phyloP scores from a whole-genome alignment of 2,797 vertebrate species.

The Sebastes reedi region DNA sequence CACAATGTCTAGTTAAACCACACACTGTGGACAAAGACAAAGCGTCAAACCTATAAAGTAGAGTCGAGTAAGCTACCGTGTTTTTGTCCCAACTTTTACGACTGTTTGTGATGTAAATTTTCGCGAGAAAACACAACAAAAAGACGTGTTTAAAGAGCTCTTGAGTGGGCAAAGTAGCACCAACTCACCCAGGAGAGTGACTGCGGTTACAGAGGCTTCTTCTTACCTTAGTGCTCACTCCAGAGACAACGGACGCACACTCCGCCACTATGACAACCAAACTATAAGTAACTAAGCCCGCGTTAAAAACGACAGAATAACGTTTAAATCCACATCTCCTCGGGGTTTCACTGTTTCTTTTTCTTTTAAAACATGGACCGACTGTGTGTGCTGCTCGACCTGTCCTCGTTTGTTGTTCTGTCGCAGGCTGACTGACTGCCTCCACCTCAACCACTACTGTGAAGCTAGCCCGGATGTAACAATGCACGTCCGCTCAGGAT shows the following conservation, averaged over 20 bases:
- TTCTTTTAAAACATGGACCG: slow-evolving; percentile 24
- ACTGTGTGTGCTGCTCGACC: slow-evolving; percentile 8
- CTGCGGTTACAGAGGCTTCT: not conserved
- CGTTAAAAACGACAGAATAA: not conserved
- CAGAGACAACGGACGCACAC: slow-evolving; percentile 65
- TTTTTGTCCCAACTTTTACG: slow-evolving; percentile 57
- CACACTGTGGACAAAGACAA: slow-evolving; percentile 75
- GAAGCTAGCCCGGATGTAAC: not conserved
- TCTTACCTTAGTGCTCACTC: slow-evolving; percentile 84
- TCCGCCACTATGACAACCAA: slow-evolving; percentile 1
- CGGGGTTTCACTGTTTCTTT: not conserved
- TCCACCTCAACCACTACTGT: slow-evolving; percentile 50
- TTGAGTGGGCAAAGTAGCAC: slow-evolving; percentile 8
- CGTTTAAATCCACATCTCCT: slow-evolving; percentile 42
- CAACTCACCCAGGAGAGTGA: slow-evolving; percentile 62
- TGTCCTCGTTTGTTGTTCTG: slow-evolving; percentile 70
- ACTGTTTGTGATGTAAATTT: not conserved
- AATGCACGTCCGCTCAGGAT: not conserved
- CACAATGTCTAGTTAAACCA: slow-evolving; percentile 16
- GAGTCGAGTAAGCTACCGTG: slow-evolving; percentile 21
- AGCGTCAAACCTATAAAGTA: slow-evolving; percentile 61
- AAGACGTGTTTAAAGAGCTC: not conserved
- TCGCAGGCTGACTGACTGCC: slow-evolving; percentile 70
- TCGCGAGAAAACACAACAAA: not conserved
- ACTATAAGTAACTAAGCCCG: slow-evolving; percentile 22